Percentiles rank a stretch among this genome's conserved stretches.
Evolutionary conservation across 2,113 vertebrate species (phyloP).

Genomic region (Lophotis ruficrista): DNA sequence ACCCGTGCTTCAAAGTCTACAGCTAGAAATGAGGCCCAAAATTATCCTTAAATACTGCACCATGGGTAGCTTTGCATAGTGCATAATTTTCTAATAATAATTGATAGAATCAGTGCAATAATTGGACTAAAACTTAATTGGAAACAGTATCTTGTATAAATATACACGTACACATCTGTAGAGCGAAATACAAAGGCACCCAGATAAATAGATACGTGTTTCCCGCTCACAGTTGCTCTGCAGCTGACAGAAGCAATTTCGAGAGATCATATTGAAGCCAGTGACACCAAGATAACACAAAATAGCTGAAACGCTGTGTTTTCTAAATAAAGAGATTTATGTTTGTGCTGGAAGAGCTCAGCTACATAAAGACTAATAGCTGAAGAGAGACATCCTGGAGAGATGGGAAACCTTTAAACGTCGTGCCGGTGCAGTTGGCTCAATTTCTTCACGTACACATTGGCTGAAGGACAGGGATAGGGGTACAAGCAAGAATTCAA

Average conservation of each 20-base stretch:
- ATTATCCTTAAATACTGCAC: neutral
- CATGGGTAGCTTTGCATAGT: neutral
- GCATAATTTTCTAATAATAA: neutral
- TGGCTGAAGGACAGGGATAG: neutral
- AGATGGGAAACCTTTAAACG: neutral
- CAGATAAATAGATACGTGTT: neutral
- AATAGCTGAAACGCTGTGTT: neutral
- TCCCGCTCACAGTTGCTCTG: neutral
- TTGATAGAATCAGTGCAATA: neutral
- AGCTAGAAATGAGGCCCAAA: neutral
- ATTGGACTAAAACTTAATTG: neutral
- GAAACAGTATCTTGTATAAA: neutral
- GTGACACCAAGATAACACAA: neutral
- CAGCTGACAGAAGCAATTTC: constrained; percentile 24
- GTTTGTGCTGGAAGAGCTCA: neutral
- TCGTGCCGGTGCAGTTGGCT: fast-evolving
- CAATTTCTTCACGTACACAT: neutral
- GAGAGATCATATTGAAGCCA: neutral
- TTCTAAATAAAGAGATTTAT: constrained; percentile 5
- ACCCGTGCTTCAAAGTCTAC: neutral
- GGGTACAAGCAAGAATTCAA: neutral
- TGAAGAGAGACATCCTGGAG: neutral
- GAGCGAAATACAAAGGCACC: neutral
- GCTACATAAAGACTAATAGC: neutral
- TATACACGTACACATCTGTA: fast-evolving